Evolutionary conservation across 2,797 vertebrate species (phyloP).

Genomic region (Enteromius viviparus): DNA sequence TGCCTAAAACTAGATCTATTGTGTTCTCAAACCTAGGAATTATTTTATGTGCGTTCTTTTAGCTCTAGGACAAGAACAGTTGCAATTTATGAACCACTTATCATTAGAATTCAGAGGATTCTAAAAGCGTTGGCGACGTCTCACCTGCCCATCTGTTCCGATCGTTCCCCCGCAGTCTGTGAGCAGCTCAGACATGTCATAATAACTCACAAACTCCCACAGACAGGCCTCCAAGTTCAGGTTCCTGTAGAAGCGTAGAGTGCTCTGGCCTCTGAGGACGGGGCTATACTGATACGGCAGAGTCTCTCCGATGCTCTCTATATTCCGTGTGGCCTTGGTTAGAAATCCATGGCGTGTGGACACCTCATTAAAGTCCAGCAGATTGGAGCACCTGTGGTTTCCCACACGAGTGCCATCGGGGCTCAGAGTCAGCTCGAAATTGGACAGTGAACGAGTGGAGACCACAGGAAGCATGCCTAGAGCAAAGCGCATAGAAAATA

Average conservation of each 20-base stretch:
- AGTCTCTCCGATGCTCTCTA: constrained; percentile 80
- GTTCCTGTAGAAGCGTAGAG: constrained; percentile 89
- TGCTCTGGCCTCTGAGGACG: constrained; percentile 78
- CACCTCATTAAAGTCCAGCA: constrained; percentile 88
- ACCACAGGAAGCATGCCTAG: constrained; percentile 91
- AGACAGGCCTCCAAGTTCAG: constrained; percentile 91
- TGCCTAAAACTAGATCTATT: constrained; percentile 2
- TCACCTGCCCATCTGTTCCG: constrained; percentile 93
- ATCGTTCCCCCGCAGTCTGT: constrained; percentile 90
- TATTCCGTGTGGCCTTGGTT: constrained; percentile 77
- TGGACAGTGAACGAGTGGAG: constrained; percentile 89
- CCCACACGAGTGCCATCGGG: constrained; percentile 89
- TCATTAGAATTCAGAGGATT: constrained; percentile 15
- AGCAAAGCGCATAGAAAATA: background rate
- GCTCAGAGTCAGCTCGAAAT: constrained; percentile 92
- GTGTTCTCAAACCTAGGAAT: background rate
- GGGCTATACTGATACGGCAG: constrained; percentile 86
- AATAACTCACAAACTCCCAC: constrained; percentile 93
- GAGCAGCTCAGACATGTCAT: constrained; percentile 94
- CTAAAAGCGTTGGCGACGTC: background rate
- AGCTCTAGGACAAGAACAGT: constrained; percentile 7
- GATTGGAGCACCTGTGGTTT: constrained; percentile 93
- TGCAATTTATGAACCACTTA: constrained; percentile 6
- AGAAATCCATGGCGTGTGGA: constrained; percentile 89
- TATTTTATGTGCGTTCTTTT: background rate